Conservation (phyloP, 1,140 invertebrate genomes). For the Cyclargus thomasi region DNA sequence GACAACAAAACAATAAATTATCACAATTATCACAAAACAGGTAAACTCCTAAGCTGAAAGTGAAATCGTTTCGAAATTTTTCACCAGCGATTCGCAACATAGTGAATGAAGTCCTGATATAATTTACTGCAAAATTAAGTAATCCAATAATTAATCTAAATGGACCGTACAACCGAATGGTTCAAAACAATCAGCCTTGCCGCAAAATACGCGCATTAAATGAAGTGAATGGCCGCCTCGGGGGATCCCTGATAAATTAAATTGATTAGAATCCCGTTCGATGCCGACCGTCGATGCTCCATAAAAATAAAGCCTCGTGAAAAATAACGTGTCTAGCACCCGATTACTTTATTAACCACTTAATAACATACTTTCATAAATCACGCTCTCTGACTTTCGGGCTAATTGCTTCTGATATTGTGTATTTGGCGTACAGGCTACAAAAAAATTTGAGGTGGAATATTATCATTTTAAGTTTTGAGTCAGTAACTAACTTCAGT, state of each 20-base stretch:
- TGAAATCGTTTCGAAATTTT: background rate
- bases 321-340: conserved; percentile 59
- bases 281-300: conserved; percentile 58
- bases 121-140: conserved; percentile 68
- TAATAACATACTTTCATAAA: conserved; percentile 24
- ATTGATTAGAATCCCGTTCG: conserved; percentile 74
- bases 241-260: conserved; percentile 75
- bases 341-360: conserved; percentile 32
- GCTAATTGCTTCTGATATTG: background rate
- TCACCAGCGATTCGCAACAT: background rate
- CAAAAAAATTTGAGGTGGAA: background rate
- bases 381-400: conserved; percentile 17
- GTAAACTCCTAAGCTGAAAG: no score
- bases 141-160: conserved; percentile 76
- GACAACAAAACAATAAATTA: no score
- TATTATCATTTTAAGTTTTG: background rate
- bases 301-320: conserved; percentile 69
- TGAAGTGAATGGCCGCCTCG: conserved; percentile 72
- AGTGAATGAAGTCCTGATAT: conserved; percentile 34
- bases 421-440: background rate
- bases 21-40: no score
- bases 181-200: conserved; percentile 73
- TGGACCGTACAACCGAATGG: conserved; percentile 73
- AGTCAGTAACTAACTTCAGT: no score
- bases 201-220: conserved; percentile 75